Evolutionary conservation across 2,888 invertebrate species (phyloP).

Genomic region (Teleiodes luculella): DNA sequence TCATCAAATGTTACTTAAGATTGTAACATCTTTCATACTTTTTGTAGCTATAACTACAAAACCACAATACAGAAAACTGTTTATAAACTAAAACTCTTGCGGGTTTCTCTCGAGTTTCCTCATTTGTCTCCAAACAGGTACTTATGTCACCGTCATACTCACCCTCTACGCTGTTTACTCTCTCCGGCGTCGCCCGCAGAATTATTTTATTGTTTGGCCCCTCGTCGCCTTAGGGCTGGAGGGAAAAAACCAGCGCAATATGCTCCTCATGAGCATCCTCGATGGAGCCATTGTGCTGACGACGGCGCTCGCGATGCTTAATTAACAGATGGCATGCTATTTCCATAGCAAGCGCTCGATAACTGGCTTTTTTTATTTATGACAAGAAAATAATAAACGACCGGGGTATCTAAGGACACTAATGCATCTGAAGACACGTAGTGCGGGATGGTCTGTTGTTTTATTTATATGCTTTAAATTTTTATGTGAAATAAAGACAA

Average conservation of each 20-base stretch:
- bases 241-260: conserved; percentile 53
- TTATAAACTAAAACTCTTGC: too few species aligned
- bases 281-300: conserved; percentile 1
- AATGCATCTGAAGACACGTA: too few species aligned
- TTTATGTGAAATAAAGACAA: too few species aligned
- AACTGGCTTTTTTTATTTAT: too few species aligned
- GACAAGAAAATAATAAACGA: too few species aligned
- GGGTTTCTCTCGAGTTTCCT: not conserved
- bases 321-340: not conserved
- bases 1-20: too few species aligned
- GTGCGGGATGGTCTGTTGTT: too few species aligned
- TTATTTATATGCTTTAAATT: too few species aligned
- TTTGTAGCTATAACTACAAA: too few species aligned
- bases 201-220: conserved; percentile 45
- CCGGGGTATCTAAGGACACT: too few species aligned
- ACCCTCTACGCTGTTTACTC: not conserved
- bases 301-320: conserved; percentile 17
- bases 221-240: conserved; percentile 25
- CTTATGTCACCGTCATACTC: not conserved
- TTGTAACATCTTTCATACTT: too few species aligned
- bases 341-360: not conserved
- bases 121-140: not conserved
- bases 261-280: conserved; percentile 45
- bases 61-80: too few species aligned
- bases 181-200: conserved; percentile 31